A percentile compares a stretch with the other conserved stretches of the same genome.
phyloP scores from a whole-genome alignment of 2,797 vertebrate species.

The Premnoplex brunnescens region DNA sequence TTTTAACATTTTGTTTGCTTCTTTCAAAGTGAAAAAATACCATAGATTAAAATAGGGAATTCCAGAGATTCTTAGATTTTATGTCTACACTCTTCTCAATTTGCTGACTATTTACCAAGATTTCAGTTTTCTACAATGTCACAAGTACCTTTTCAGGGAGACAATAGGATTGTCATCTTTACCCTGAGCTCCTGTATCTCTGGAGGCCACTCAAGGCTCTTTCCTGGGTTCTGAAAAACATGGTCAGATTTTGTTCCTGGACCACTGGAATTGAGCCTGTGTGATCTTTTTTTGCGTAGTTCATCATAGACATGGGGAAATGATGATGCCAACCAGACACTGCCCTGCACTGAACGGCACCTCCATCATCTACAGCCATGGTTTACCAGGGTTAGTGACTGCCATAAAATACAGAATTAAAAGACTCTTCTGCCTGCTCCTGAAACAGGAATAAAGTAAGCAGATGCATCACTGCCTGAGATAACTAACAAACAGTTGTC shows the following conservation, averaged over 20 bases:
- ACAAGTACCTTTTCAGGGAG: background rate
- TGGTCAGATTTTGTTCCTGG: background rate
- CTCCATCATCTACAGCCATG: background rate
- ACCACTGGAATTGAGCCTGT: background rate
- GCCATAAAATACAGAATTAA: background rate
- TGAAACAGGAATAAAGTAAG: background rate
- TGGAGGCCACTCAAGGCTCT: background rate
- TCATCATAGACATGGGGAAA: background rate
- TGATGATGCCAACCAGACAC: background rate
- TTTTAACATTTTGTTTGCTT: background rate
- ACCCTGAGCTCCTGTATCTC: background rate
- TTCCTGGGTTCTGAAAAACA: background rate
- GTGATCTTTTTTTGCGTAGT: background rate
- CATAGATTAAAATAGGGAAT: background rate
- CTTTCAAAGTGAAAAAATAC: background rate
- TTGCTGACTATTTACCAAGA: background rate
- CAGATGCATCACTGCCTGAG: slow-evolving; percentile 13
- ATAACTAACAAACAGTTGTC: background rate
- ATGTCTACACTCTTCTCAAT: background rate
- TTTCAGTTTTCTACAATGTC: background rate
- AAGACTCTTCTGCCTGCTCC: background rate
- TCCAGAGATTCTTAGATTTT: background rate
- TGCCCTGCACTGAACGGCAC: rapidly evolving
- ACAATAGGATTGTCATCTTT: background rate
- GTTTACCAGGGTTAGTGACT: background rate